Evolutionary conservation across 2,797 vertebrate genomes (phyloP), one percentile per base, ranked within the genome.

Genomic region (Phrynocephalus guinanensis): DNA sequence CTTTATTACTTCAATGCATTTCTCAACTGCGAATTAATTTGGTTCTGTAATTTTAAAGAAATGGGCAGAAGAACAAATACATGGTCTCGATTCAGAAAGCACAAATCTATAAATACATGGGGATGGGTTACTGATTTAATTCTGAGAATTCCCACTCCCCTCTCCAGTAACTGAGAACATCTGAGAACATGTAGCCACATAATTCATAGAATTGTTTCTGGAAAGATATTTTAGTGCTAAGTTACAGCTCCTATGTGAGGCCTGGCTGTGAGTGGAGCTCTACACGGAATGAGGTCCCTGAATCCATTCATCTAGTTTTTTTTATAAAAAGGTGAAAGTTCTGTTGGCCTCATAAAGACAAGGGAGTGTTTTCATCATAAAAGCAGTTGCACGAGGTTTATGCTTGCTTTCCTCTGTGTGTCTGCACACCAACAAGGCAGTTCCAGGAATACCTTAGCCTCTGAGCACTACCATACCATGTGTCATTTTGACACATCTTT

Each of bases 21-120:
- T 92, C 87, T 92, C 91, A 92, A 78, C 82, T 90, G 79, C 75
- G 91, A 86, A 79, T 91, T 94, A 89, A 72, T 60, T 79, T 91
- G 88, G 90, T 88, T 63, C 75, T 88, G 83, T 86, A 92, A 91
- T 86, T 56, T 56, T 56, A 71, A 48, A 83, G 68, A 71, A 66
- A 89, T 81, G 70, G 90, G 87, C 67, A 56, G 13, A 15, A 93
- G 86, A 93, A 93, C 71, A 89, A 87, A 89, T 60, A 88, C 22
- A 68, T 63, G 91, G 71, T 56, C 83, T 0, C 84, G 85, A 88
- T 67, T 92, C 48, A 48, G 33, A 22, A 44, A 75, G 18, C 77
- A 33, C 33, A 90, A 92, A 52, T 56, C 52, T 56, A 56, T 56
- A 86, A 44, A 44, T 20, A 22, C 89, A 81, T 79, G 56, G 22